Conservation (phyloP, 2,797 vertebrate species). For the Pangasius krempfi region DNA sequence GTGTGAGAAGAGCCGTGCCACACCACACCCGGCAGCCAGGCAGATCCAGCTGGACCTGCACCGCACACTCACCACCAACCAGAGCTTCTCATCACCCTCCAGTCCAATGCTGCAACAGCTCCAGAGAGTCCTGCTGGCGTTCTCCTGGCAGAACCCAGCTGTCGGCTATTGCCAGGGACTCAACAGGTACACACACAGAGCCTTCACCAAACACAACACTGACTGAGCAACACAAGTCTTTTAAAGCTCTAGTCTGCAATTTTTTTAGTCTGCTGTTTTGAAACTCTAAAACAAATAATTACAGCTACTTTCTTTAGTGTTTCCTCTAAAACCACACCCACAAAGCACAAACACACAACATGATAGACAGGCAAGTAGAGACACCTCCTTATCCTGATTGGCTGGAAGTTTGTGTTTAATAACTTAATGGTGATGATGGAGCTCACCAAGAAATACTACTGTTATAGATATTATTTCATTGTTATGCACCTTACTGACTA, state of each 20-base stretch:
- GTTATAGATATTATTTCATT: neutral
- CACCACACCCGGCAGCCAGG: constrained; percentile 80
- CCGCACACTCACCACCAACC: constrained; percentile 90
- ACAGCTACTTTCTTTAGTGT: neutral
- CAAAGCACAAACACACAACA: neutral
- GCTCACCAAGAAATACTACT: neutral
- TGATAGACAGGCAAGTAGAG: neutral
- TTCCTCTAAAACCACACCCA: neutral
- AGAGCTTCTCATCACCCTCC: constrained; percentile 84
- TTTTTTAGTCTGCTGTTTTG: neutral
- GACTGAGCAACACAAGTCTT: neutral
- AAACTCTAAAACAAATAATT: neutral
- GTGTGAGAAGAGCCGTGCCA: constrained; percentile 74
- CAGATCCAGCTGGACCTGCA: constrained; percentile 95
- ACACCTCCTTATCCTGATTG: neutral
- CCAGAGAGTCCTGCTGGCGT: constrained; percentile 85
- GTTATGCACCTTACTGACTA: neutral
- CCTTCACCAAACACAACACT: neutral
- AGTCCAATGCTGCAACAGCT: constrained; percentile 85
- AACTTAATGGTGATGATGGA: neutral
- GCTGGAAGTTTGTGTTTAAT: neutral
- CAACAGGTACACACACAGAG: constrained; percentile 42
- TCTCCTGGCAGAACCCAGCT: constrained; percentile 90
- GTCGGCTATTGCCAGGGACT: constrained; percentile 51
- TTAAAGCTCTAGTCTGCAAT: neutral